Evolutionary conservation across 1,140 invertebrate genomes (phyloP), one percentile per base, ranked within the genome.

Genomic region (Drosophila ercepeae): DNA sequence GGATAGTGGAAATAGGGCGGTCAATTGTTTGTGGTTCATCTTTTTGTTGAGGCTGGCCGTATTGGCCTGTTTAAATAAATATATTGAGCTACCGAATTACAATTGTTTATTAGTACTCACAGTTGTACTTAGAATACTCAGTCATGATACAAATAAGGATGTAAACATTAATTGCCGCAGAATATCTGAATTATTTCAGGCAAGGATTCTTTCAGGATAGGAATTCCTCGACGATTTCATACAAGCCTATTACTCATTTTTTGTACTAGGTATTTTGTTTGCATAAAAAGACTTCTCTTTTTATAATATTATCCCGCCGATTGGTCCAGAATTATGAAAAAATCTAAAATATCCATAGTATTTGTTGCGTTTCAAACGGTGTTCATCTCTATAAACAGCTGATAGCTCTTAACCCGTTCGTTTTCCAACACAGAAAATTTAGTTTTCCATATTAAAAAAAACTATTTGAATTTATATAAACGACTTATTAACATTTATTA

Each of bases 271-370:
- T n/a, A n/a, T n/a, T n/a, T n/a, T n/a, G n/a, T n/a, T n/a, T n/a
- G n/a, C 11, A 13, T 42, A 29, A 2, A 39, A n/a, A 27, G 11
- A 13, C 3, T 9, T 27, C 19, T 32, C 14, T 42, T 18, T 52
- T 36, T 9, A 36, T 39, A 52, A 39, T 39, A 55, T 60, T 65
- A n/a, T n/a, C n/a, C n/a, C n/a, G n/a, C n/a, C n/a, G n/a, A n/a
- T n/a, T n/a, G n/a, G n/a, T n/a, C n/a, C n/a, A n/a, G n/a, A n/a
- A n/a, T n/a, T n/a, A n/a, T n/a, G n/a, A n/a, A n/a, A n/a, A n/a
- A n/a, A n/a, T n/a, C n/a, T n/a, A n/a, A n/a, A n/a, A n/a, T n/a
- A n/a, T n/a, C n/a, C n/a, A n/a, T n/a, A n/a, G n/a, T n/a, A n/a
- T n/a, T n/a, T n/a, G n/a, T n/a, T n/a, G n/a, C n/a, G n/a, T n/a